Conservation (phyloP, 2,888 invertebrate species). For the Conomelus anceps region DNA sequence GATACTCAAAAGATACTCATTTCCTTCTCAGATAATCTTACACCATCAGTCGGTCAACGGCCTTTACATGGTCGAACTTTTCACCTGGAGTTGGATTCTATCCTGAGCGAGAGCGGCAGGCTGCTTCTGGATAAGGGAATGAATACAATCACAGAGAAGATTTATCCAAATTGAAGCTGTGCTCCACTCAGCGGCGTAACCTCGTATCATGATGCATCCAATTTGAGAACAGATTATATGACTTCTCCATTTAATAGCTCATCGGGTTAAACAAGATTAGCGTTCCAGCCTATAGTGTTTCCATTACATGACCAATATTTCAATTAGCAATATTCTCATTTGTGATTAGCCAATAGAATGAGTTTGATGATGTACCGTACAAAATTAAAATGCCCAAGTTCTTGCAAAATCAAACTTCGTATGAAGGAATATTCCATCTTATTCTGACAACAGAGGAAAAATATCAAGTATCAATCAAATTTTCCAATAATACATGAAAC, state of each 20-base stretch:
- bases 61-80: background rate
- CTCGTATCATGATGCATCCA: background rate
- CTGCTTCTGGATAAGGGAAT: background rate
- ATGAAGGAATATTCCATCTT: too few relatives aligned
- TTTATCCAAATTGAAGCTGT: background rate
- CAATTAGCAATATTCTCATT: too few relatives aligned
- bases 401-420: too few relatives aligned
- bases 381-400: too few relatives aligned
- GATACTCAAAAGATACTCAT: background rate
- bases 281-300: too few relatives aligned
- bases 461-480: too few relatives aligned
- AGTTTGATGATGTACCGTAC: too few relatives aligned
- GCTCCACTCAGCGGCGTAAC: background rate
- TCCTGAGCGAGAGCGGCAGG: background rate
- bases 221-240: background rate
- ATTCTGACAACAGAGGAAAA: too few relatives aligned
- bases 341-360: too few relatives aligned
- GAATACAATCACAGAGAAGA: background rate
- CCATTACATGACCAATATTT: too few relatives aligned
- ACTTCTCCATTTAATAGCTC: background rate
- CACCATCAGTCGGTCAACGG: background rate
- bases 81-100: background rate
- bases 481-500: too few relatives aligned
- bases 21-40: background rate
- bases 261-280: background rate